These are phyloP conservation scores for Caenorhabditis macrosperma DNA, from an alignment of 2,888 invertebrate species.

Conservation along the genomic window DNA sequence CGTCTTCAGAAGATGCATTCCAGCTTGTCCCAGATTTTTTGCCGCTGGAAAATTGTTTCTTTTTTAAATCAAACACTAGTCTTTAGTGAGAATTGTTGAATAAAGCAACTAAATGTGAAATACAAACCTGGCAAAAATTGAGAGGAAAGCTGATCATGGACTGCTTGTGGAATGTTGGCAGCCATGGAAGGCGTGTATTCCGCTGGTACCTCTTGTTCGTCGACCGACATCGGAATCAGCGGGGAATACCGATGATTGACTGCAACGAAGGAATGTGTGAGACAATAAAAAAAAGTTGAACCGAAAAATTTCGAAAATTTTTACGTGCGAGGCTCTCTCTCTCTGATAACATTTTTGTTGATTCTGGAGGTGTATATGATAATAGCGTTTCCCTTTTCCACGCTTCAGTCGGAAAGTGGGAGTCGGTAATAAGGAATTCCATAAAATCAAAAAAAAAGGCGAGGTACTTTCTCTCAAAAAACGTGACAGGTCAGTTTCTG, in stretches of 20 bases:
- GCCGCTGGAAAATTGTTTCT: slow-evolving; percentile 51
- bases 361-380: slow-evolving; percentile 23
- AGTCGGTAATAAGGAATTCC: too few relatives aligned
- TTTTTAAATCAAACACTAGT: too few relatives aligned
- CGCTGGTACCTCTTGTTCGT: slow-evolving; percentile 50
- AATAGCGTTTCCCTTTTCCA: background rate
- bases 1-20: slow-evolving; percentile 53
- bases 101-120: too few relatives aligned
- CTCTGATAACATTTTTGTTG: slow-evolving; percentile 17
- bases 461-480: background rate
- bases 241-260: slow-evolving; percentile 50
- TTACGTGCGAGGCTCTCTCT: slow-evolving; percentile 7
- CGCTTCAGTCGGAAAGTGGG: too few relatives aligned
- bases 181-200: slow-evolving; percentile 46
- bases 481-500: background rate
- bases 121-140: slow-evolving; percentile 64
- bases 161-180: slow-evolving; percentile 51
- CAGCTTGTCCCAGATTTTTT: slow-evolving; percentile 59
- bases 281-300: slow-evolving; percentile 3
- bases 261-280: slow-evolving; percentile 20
- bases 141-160: slow-evolving; percentile 57
- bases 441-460: background rate
- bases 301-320: slow-evolving; percentile 5
- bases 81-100: too few relatives aligned
- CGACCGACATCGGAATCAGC: slow-evolving; percentile 54